Percentiles rank a stretch among this genome's conserved stretches.
Conservation (phyloP, 2,797 vertebrate genomes). For the Pipistrellus kuhlii region DNA sequence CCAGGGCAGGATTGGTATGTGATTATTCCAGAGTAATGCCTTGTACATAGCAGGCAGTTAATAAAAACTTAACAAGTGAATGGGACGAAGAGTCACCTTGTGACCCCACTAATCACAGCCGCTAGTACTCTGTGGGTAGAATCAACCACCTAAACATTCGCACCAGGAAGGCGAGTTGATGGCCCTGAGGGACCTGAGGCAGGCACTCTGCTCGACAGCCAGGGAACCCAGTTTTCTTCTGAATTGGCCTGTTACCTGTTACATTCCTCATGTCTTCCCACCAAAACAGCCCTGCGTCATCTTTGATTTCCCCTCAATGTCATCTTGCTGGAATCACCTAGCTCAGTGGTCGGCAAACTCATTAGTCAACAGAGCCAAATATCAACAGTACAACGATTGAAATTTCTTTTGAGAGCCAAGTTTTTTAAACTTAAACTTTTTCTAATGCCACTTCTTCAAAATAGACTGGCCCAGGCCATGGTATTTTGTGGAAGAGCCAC, state of each 20-base stretch:
- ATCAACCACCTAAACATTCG: rapidly evolving
- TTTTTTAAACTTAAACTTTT: no score
- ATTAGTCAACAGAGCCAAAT: no score
- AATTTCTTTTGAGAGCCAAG: no score
- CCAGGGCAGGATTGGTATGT: not conserved
- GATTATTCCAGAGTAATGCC: not conserved
- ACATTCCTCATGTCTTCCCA: not conserved
- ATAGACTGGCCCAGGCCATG: no score
- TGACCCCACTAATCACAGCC: not conserved
- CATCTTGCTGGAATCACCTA: not conserved
- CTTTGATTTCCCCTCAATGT: not conserved
- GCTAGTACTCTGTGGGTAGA: not conserved
- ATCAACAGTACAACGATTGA: no score
- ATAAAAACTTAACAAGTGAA: not conserved
- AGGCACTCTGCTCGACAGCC: not conserved
- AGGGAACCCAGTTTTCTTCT: not conserved
- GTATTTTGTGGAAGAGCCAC: no score
- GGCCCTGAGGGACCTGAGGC: not conserved
- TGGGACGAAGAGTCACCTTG: not conserved
- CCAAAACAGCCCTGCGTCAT: not conserved
- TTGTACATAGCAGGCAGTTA: not conserved
- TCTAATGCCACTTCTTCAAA: no score
- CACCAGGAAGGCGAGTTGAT: not conserved
- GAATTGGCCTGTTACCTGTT: not conserved
- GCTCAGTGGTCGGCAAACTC: no score